phyloP scores from a whole-genome alignment of 92 coral and sea anemone genomes.

The Muricea muricata region DNA sequence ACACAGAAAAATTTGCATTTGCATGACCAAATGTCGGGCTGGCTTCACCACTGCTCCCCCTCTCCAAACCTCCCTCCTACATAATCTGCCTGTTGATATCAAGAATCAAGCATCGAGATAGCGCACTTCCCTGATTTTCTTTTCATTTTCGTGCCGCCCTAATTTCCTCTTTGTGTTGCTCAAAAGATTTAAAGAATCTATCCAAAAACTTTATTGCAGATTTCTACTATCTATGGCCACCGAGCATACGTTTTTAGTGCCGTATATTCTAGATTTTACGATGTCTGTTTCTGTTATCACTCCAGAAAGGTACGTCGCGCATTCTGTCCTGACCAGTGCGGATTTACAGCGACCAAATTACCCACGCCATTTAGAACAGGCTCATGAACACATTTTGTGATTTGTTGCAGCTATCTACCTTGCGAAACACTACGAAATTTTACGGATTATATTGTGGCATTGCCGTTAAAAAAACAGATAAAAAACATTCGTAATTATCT shows the following conservation, averaged over 20 bases:
- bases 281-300: constrained; percentile 77
- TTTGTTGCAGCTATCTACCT: constrained; percentile 75
- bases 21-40: too few species aligned
- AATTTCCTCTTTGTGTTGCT: too few species aligned
- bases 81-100: too few species aligned
- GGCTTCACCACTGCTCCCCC: too few species aligned
- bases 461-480: constrained; percentile 79
- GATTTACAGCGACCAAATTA: too few species aligned
- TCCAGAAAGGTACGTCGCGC: constrained; percentile 90
- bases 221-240: constrained; percentile 82
- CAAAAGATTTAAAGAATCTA: too few species aligned
- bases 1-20: too few species aligned
- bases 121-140: too few species aligned
- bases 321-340: too few species aligned
- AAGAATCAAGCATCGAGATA: too few species aligned
- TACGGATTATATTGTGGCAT: constrained; percentile 84
- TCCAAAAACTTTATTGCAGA: constrained; percentile 38
- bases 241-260: constrained; percentile 86
- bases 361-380: neutral
- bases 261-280: constrained; percentile 76
- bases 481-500: constrained; percentile 84
- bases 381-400: neutral
- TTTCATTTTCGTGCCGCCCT: too few species aligned
- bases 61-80: too few species aligned
- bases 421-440: constrained; percentile 82